Percentiles rank a stretch among this genome's conserved stretches.
Conservation (phyloP, 2,113 vertebrate genomes). For the Eulacestoma nigropectus region DNA sequence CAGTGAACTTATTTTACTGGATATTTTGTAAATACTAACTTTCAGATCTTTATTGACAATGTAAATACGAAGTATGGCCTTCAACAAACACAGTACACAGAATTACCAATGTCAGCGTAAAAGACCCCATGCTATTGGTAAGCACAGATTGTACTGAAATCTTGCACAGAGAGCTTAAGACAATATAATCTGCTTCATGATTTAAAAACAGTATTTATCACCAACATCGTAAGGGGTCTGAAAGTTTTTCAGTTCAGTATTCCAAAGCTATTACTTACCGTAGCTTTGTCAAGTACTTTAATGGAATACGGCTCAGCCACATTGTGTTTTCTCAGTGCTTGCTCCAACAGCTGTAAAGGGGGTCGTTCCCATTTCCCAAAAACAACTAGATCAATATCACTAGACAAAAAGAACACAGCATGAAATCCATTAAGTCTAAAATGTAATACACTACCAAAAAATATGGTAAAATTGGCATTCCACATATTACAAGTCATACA, state of each 20-base stretch:
- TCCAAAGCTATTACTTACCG: slow-evolving; percentile 73
- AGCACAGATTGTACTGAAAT: not conserved
- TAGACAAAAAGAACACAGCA: slow-evolving; percentile 47
- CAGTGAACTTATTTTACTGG: not conserved
- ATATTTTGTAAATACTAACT: not conserved
- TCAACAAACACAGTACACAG: not conserved
- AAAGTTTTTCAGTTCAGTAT: not conserved
- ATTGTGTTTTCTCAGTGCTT: slow-evolving; percentile 90
- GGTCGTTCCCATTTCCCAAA: slow-evolving; percentile 96
- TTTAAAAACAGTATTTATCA: not conserved
- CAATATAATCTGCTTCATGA: not conserved
- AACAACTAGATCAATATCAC: slow-evolving; percentile 97
- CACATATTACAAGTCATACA: not conserved
- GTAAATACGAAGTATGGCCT: not conserved
- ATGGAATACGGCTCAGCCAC: slow-evolving; percentile 93
- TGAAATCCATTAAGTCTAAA: not conserved
- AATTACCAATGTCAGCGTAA: rapidly evolving
- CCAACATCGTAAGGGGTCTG: not conserved
- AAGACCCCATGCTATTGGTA: not conserved
- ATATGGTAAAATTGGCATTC: not conserved
- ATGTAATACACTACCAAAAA: not conserved
- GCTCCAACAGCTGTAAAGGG: slow-evolving; percentile 89
- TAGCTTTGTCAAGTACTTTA: slow-evolving; percentile 98
- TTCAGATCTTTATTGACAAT: not conserved
- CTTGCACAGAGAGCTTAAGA: not conserved